Evolutionary conservation across 1,140 invertebrate species (phyloP).

Genomic region (Magallana gigas): DNA sequence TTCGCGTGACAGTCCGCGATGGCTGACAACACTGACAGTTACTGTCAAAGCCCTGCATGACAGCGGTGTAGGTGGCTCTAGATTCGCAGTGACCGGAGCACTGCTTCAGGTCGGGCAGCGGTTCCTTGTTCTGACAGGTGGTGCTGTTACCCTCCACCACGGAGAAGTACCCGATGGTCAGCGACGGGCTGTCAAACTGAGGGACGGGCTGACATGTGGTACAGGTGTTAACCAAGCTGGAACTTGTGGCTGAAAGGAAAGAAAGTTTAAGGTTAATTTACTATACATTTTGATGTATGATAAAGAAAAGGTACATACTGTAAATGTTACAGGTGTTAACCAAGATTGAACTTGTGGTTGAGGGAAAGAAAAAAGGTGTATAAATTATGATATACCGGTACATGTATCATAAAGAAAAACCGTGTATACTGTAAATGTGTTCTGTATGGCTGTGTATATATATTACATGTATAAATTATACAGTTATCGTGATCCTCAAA

Average conservation of each 20-base stretch:
- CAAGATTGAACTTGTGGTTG: too few species aligned
- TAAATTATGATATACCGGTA: too few species aligned
- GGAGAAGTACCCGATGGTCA: constrained; percentile 62
- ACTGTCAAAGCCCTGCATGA: constrained; percentile 62
- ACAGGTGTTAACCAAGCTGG: constrained; percentile 29
- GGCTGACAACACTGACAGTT: constrained; percentile 66
- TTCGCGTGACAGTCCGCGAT: constrained; percentile 43
- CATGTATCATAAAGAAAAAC: too few species aligned
- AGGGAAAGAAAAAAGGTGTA: too few species aligned
- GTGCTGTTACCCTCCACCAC: constrained; percentile 40
- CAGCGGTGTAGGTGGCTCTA: constrained; percentile 48
- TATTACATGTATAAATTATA: too few species aligned
- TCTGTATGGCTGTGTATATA: too few species aligned
- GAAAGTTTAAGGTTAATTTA: too few species aligned
- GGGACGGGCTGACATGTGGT: constrained; percentile 54
- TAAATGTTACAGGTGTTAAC: too few species aligned
- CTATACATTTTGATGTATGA: too few species aligned
- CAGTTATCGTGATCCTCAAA: too few species aligned
- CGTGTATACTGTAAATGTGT: too few species aligned
- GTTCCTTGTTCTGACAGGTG: constrained; percentile 57
- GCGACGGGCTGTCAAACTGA: constrained; percentile 50
- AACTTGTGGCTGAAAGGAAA: not conserved
- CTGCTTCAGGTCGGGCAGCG: constrained; percentile 61
- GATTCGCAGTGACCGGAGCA: constrained; percentile 64
- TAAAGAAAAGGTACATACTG: too few species aligned